Evolutionary conservation across 2,888 invertebrate species (phyloP), one percentile per base, ranked within the genome.

Genomic region (Punctoribates punctum): DNA sequence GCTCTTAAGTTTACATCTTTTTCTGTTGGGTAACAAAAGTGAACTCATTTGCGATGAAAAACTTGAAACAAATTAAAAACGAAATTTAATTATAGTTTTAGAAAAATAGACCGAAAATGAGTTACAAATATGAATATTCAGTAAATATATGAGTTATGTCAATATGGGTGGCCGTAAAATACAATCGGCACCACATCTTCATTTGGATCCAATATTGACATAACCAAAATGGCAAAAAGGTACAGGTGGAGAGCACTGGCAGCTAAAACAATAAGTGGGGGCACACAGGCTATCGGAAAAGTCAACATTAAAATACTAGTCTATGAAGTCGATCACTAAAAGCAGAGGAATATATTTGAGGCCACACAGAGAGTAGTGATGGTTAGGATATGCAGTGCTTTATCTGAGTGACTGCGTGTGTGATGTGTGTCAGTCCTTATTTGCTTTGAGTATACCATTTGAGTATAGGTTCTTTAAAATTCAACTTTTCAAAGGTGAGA

Each of bases 251-350:
- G 62, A 34, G 70, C 20, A 70, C 42, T 70, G 70, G 42, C 38
- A 70, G 70, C 42, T 70, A 70, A 70, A 70, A 70, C 70, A 70
- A 70, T 46, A 70, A 70, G 70, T 70, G 42, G 70, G 42, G 34
- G 42, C 34, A 70, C 70, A 70, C 70, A 23, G 3, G 34, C 62
- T 34, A 65, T 70, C 5, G 42, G 23, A 42, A 65, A 70, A 70
- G 70, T 70, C 38, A 70, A 70, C 42, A 70, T 70, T 20, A 46
- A 70, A 42, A 46, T 17, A 29, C n/a, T 13, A 1, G 29, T 60
- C 9, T 67, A 34, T 38, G 70, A 70, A 70, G 46, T 70, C 70
- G 48, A 6, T 29, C 29, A 27, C 13, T 23, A 62, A 23, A 46
- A 70, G 20, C 23, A 29, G 2, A 70, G 23, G 34, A 65, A 29